Conservation (phyloP, 2,113 vertebrate genomes). For the Stegastes partitus region DNA sequence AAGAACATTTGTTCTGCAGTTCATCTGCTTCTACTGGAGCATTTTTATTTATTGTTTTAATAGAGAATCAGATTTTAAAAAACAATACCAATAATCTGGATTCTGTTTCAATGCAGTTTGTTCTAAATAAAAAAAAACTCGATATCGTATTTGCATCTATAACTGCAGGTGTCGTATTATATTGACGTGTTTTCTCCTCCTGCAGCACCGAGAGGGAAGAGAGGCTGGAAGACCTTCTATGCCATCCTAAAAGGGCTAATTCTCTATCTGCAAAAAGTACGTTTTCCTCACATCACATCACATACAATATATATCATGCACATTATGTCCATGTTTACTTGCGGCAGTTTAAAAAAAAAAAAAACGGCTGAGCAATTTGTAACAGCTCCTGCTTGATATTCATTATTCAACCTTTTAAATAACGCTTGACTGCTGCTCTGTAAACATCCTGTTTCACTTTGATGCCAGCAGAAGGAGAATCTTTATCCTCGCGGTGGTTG, state of each 20-base stretch:
- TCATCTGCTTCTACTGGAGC: too few species aligned
- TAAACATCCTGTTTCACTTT: conserved; percentile 31
- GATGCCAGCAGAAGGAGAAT: not conserved
- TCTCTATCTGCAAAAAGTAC: conserved; percentile 97
- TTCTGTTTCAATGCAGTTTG: too few species aligned
- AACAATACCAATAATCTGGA: too few species aligned
- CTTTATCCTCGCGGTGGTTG: not conserved
- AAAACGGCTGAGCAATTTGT: not conserved
- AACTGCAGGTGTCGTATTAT: not conserved
- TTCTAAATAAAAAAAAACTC: too few species aligned
- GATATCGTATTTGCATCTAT: too few species aligned
- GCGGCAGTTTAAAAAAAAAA: not conserved
- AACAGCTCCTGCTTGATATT: conserved; percentile 38
- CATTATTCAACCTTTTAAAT: conserved; percentile 50
- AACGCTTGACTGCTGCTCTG: conserved; percentile 18
- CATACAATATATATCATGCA: not conserved
- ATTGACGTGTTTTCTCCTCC: not conserved
- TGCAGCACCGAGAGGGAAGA: conserved; percentile 94
- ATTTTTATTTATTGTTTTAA: too few species aligned
- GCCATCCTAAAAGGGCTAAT: conserved; percentile 96
- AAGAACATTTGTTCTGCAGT: too few species aligned
- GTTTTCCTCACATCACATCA: not conserved
- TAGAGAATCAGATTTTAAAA: too few species aligned
- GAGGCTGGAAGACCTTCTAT: conserved; percentile 97
- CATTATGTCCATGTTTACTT: not conserved